Evolutionary conservation across 2,797 vertebrate genomes (phyloP).

Genomic region (Lates japonicus): DNA sequence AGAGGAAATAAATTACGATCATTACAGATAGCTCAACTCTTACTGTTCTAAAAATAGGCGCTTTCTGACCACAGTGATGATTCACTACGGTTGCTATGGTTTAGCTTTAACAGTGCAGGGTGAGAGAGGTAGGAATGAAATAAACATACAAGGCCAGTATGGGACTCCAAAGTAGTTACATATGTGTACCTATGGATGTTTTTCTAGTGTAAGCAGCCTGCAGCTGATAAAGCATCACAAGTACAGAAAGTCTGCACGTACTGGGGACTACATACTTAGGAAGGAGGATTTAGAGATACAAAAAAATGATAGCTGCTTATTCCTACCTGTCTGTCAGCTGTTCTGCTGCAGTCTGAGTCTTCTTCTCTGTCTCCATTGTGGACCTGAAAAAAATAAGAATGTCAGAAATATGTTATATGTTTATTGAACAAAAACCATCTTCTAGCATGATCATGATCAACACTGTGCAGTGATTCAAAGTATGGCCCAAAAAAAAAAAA

Average conservation of each 20-base stretch:
- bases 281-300: background rate
- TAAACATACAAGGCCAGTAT: background rate
- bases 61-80: background rate
- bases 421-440: background rate
- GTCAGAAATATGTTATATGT: constrained; percentile 13
- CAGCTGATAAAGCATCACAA: constrained; percentile 20
- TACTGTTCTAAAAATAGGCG: background rate
- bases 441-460: background rate
- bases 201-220: background rate
- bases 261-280: too few relatives aligned
- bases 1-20: background rate
- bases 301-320: constrained; percentile 40
- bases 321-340: constrained; percentile 71
- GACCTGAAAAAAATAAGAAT: constrained; percentile 38
- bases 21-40: background rate
- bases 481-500: background rate
- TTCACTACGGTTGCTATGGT: background rate
- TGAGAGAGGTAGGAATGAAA: background rate
- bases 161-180: constrained; percentile 6
- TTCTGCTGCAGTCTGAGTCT: constrained; percentile 48
- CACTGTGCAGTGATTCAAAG: background rate
- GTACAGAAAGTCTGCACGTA: background rate
- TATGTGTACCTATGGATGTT: background rate
- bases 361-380: constrained; percentile 76
- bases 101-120: background rate